Percentiles rank a stretch among this genome's conserved stretches.
Evolutionary conservation across 2,888 invertebrate species (phyloP).

Genomic region (Trichopria drosophilae): DNA sequence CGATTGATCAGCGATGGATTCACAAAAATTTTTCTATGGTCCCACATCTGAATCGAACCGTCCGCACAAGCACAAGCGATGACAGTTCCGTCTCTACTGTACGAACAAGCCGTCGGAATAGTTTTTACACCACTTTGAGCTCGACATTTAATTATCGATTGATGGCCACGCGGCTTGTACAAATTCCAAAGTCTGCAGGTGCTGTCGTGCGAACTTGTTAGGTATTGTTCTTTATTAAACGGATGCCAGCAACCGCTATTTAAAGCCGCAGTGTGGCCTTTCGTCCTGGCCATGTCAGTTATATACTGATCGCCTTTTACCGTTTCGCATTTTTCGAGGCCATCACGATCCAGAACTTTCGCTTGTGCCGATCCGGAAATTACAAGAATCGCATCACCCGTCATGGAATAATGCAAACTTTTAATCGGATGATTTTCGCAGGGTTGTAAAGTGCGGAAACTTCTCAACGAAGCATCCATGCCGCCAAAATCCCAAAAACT

Average conservation of each 20-base stretch:
- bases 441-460: slow-evolving; percentile 91
- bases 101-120: slow-evolving; percentile 81
- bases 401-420: slow-evolving; percentile 86
- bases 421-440: slow-evolving; percentile 95
- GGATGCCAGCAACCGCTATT: slow-evolving; percentile 94
- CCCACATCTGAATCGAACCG: slow-evolving; percentile 97
- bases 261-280: slow-evolving; percentile 90
- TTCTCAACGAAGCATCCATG: slow-evolving; percentile 90
- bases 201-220: slow-evolving; percentile 92
- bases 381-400: slow-evolving; percentile 91
- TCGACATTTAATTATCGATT: slow-evolving; percentile 82
- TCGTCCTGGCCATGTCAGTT: slow-evolving; percentile 88
- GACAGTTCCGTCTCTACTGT: slow-evolving; percentile 81
- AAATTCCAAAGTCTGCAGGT: slow-evolving; percentile 91
- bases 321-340: slow-evolving; percentile 89
- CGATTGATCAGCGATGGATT: slow-evolving; percentile 79
- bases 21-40: slow-evolving; percentile 86
- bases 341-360: slow-evolving; percentile 92
- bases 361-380: slow-evolving; percentile 91
- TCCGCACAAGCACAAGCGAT: slow-evolving; percentile 92
- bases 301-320: slow-evolving; percentile 97
- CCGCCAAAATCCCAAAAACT: slow-evolving; percentile 99
- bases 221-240: slow-evolving; percentile 83
- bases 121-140: slow-evolving; percentile 85
- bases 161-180: slow-evolving; percentile 77